Evolutionary conservation across 2,797 vertebrate genomes (phyloP).

Genomic region (Enteromius viviparus): DNA sequence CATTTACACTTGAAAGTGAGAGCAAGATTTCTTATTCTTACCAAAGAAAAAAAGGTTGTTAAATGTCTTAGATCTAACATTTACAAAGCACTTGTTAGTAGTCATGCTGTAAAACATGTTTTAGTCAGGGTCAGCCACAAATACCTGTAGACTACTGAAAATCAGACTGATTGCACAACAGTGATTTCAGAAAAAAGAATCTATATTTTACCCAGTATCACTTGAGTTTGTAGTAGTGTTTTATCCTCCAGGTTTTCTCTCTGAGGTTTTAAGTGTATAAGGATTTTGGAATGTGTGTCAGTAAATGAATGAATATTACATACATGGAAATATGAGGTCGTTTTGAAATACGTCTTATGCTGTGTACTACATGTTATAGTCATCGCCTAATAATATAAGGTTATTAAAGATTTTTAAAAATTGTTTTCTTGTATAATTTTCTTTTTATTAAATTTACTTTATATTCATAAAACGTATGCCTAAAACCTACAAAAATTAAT

Average conservation of each 20-base stretch:
- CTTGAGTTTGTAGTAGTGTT: not conserved
- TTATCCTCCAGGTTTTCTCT: not conserved
- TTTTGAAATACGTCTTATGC: not conserved
- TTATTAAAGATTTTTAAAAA: not conserved
- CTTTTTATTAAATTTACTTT: not conserved
- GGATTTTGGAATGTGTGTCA: not conserved
- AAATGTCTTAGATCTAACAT: not conserved
- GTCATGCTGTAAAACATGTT: not conserved
- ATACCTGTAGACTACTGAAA: not conserved
- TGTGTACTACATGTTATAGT: not conserved
- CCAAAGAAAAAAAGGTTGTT: not conserved
- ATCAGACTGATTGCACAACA: not conserved
- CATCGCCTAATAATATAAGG: not conserved
- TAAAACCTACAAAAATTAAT: not conserved
- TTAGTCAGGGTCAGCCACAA: not conserved
- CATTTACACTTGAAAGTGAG: constrained; percentile 28
- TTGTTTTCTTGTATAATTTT: not conserved
- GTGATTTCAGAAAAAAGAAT: not conserved
- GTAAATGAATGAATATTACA: not conserved
- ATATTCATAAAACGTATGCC: not conserved
- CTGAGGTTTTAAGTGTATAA: not conserved
- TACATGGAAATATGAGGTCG: not conserved
- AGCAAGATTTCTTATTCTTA: constrained; percentile 16
- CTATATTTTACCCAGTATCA: not conserved
- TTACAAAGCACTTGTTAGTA: not conserved